phyloP scores from a whole-genome alignment of 2,113 vertebrate species.

The Dendrocopos noguchii region DNA sequence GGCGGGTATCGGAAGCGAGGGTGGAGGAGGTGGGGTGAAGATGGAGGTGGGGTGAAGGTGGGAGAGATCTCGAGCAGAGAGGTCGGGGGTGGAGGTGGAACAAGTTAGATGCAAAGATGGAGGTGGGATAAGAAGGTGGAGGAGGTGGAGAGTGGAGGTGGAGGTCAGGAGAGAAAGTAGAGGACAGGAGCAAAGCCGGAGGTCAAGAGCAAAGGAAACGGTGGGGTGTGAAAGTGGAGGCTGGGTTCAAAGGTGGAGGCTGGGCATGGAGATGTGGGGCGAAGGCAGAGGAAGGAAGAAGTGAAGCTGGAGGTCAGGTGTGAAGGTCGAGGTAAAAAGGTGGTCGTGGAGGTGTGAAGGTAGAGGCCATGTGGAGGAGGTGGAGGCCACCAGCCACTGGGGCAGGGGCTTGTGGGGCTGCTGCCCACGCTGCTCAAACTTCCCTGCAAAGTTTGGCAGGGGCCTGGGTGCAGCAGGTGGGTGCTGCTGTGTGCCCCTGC shows the following conservation, averaged over 20 bases:
- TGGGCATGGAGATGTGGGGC: not conserved
- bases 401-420: not conserved
- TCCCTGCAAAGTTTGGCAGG: not conserved
- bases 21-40: not conserved
- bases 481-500: fast-evolving
- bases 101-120: not conserved
- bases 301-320: not conserved
- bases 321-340: not conserved
- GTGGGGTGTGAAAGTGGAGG: not conserved
- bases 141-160: not conserved
- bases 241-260: not conserved
- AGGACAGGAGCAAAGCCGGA: too few relatives aligned
- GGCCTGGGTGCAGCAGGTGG: not conserved
- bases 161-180: too few relatives aligned
- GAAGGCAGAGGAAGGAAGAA: not conserved
- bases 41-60: too few relatives aligned
- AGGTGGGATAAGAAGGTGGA: not conserved
- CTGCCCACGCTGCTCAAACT: not conserved
- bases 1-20: not conserved
- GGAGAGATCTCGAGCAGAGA: not conserved
- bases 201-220: too few relatives aligned
- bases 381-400: not conserved
- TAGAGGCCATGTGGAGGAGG: not conserved
- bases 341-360: not conserved
- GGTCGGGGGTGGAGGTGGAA: too few relatives aligned